Evolutionary conservation across 2,888 invertebrate genomes (phyloP).

Genomic region (Anthoptus insignis): DNA sequence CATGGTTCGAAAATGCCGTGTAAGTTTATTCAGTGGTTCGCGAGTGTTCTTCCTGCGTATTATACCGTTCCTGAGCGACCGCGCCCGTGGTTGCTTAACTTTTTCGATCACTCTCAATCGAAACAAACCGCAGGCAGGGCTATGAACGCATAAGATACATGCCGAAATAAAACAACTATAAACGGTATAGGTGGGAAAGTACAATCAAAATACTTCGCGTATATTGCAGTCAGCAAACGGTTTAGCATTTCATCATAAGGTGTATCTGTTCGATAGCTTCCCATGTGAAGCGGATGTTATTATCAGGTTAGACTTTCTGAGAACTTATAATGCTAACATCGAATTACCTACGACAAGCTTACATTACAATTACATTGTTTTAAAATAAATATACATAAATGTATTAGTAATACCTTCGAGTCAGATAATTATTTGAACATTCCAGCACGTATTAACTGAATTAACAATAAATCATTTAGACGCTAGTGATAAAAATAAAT

Average conservation of each 20-base stretch:
- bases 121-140: too few species aligned
- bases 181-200: background rate
- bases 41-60: too few species aligned
- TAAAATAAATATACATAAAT: background rate
- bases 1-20: too few species aligned
- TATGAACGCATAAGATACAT: too few species aligned
- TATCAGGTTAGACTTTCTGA: too few species aligned
- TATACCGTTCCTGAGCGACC: too few species aligned
- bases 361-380: background rate
- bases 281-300: background rate
- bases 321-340: background rate
- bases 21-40: too few species aligned
- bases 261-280: background rate
- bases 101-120: too few species aligned
- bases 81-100: too few species aligned
- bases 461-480: background rate
- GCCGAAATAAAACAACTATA: too few species aligned
- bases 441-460: background rate
- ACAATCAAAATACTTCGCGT: constrained; percentile 1
- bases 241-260: background rate
- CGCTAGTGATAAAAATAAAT: background rate
- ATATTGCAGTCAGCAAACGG: too few species aligned
- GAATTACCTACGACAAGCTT: background rate
- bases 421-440: background rate
- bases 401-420: background rate